Evolutionary conservation across 2,888 invertebrate genomes (phyloP).

Genomic region (Meteorus colon): DNA sequence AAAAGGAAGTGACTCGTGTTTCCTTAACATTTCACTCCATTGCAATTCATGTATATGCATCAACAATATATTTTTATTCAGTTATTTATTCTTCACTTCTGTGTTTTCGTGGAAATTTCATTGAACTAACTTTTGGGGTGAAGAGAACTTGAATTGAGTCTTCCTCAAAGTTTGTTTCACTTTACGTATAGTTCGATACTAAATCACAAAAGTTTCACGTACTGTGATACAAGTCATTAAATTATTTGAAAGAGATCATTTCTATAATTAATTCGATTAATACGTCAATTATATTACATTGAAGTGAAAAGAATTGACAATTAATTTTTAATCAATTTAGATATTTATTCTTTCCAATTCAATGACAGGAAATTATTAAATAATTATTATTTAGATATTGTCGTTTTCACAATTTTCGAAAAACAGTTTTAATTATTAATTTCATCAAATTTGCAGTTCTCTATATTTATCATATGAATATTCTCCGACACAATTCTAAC

Average conservation of each 20-base stretch:
- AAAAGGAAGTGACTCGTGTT: background rate
- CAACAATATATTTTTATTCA: constrained; percentile 20
- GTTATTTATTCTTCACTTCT: constrained; percentile 8
- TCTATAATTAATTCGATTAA: background rate
- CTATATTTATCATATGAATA: background rate
- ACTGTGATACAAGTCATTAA: background rate
- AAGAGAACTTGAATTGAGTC: constrained; percentile 1
- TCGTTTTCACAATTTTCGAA: background rate
- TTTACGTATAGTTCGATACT: background rate
- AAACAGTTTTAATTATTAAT: background rate
- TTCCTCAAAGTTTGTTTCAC: constrained; percentile 18
- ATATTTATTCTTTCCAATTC: too few species aligned
- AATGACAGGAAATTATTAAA: too few species aligned
- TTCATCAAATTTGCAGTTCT: background rate
- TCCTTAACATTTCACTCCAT: constrained; percentile 24
- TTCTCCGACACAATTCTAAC: background rate
- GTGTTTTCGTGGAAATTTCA: constrained; percentile 11
- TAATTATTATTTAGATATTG: background rate
- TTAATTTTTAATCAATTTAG: background rate
- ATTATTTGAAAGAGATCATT: background rate
- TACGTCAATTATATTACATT: background rate
- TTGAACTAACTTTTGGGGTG: constrained; percentile 21
- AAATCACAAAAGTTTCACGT: constrained; percentile 11
- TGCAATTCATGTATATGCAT: background rate
- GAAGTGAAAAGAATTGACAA: background rate